These are phyloP conservation scores for Holothuria scabra DNA, from an alignment of 53 echinoderm and acorn worm genomes.

Conservation along the genomic window DNA sequence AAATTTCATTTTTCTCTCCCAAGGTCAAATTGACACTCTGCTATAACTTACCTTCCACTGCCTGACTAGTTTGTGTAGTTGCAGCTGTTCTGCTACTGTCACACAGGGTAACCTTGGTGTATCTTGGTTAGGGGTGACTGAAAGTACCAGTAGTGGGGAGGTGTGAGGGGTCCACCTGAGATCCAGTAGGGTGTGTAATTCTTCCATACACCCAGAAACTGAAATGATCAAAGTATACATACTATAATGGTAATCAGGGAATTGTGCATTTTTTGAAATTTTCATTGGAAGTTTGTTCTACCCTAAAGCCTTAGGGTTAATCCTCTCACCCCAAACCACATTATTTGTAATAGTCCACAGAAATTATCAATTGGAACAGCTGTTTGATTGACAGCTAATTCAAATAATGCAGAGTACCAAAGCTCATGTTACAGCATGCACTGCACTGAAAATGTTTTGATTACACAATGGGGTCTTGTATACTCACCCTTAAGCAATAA, in stretches of 20 bases:
- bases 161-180: slow-evolving; percentile 78
- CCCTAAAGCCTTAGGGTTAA: no score
- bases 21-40: no score
- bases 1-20: no score
- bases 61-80: slow-evolving; percentile 76
- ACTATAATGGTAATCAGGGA: background rate
- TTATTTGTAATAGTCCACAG: no score
- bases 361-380: no score
- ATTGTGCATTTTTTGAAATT: background rate
- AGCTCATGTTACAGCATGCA: no score
- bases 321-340: no score
- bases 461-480: no score
- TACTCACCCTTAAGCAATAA: no score
- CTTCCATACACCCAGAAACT: slow-evolving; percentile 51
- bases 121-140: slow-evolving; percentile 65
- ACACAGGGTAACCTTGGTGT: slow-evolving; percentile 81
- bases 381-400: no score
- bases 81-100: slow-evolving; percentile 76
- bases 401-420: no score
- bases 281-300: background rate
- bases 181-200: slow-evolving; percentile 83
- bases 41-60: slow-evolving; percentile 79
- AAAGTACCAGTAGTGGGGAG: slow-evolving; percentile 80
- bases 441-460: no score
- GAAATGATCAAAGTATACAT: background rate